Percentiles rank a stretch among this genome's conserved stretches.
These are phyloP conservation scores for Pitangus sulphuratus DNA, from an alignment of 2,797 vertebrate genomes.

Conservation along the genomic window DNA sequence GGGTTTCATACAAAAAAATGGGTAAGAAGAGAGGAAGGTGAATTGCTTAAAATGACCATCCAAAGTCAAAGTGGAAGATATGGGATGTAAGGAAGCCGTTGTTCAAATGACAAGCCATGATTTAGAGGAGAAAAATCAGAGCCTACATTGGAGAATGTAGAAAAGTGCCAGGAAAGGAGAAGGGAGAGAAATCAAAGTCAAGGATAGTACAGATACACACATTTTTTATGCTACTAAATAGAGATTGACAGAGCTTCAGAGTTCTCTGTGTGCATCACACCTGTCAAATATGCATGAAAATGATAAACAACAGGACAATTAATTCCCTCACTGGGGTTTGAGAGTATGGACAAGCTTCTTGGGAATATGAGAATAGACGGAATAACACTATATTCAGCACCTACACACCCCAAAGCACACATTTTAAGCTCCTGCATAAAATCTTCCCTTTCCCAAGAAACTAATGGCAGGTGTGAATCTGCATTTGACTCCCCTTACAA, in stretches of 20 bases:
- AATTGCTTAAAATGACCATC: neutral
- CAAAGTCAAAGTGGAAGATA: neutral
- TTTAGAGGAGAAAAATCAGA: neutral
- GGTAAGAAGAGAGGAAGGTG: neutral
- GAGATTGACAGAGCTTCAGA: neutral
- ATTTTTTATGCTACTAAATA: neutral
- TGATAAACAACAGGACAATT: neutral
- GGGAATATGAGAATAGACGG: neutral
- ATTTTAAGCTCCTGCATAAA: neutral
- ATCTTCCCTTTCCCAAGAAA: neutral
- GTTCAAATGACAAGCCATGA: neutral
- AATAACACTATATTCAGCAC: neutral
- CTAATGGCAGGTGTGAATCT: constrained; percentile 11
- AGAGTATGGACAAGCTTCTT: neutral
- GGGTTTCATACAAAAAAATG: neutral
- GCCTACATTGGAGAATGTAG: neutral
- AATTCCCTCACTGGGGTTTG: neutral
- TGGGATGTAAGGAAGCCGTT: neutral
- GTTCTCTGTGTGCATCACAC: neutral
- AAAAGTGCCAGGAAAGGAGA: neutral
- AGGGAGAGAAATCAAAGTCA: neutral
- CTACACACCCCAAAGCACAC: neutral
- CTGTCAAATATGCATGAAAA: neutral
- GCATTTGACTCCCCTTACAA: constrained; percentile 18
- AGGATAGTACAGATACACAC: neutral